A percentile compares a stretch with the other conserved stretches of the same genome.
Evolutionary conservation across 1,140 invertebrate genomes (phyloP).

Genomic region (Heliconius congener): DNA sequence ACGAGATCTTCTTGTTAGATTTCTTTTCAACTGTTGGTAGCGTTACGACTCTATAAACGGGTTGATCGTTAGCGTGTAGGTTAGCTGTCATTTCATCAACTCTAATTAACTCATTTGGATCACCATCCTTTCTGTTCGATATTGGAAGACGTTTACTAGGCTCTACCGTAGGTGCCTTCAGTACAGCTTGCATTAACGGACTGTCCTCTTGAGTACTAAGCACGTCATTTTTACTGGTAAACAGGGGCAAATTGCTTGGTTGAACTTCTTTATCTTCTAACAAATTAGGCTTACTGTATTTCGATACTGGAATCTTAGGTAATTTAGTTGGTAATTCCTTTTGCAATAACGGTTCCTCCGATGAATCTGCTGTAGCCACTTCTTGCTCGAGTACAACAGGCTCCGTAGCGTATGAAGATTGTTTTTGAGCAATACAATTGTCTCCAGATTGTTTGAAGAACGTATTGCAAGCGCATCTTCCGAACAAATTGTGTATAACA

Average conservation of each 20-base stretch:
- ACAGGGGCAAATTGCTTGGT: constrained; percentile 64
- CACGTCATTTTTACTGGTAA: constrained; percentile 67
- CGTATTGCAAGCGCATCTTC: constrained; percentile 90
- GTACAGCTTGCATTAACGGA: constrained; percentile 67
- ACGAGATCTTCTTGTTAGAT: constrained; percentile 56
- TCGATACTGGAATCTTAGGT: constrained; percentile 40
- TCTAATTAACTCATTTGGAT: constrained; percentile 64
- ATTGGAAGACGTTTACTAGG: constrained; percentile 60
- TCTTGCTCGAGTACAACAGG: constrained; percentile 65
- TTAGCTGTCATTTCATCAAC: constrained; percentile 73
- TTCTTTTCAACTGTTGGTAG: constrained; percentile 72
- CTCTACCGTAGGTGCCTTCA: constrained; percentile 67
- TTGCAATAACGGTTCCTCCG: constrained; percentile 43
- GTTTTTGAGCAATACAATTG: constrained; percentile 81
- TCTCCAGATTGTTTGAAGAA: constrained; percentile 85
- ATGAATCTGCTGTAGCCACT: constrained; percentile 42
- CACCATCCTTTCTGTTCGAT: constrained; percentile 65
- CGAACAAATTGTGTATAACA: constrained; percentile 93
- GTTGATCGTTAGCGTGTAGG: constrained; percentile 76
- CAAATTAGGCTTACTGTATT: constrained; percentile 48
- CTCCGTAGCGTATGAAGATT: constrained; percentile 70
- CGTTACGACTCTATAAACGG: constrained; percentile 75
- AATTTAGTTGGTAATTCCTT: constrained; percentile 37
- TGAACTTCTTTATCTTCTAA: constrained; percentile 53
- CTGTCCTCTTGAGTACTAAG: constrained; percentile 68